phyloP scores from a whole-genome alignment of 2,888 invertebrate genomes.

The Flabesymbios commensalis region DNA sequence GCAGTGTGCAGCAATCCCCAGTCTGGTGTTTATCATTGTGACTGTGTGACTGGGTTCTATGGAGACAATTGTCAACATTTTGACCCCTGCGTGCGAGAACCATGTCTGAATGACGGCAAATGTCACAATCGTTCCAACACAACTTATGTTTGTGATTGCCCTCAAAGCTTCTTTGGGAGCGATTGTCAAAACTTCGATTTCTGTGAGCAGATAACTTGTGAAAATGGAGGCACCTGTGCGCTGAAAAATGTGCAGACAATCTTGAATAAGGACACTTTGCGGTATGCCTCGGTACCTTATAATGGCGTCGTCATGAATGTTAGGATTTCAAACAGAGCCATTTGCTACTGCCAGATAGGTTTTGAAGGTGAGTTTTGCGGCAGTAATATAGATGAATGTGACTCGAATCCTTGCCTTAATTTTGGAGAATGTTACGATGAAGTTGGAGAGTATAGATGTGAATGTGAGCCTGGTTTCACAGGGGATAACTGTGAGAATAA shows the following conservation, averaged over 20 bases:
- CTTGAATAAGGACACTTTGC: constrained; percentile 4
- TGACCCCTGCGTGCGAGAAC: constrained; percentile 31
- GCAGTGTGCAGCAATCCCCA: constrained; percentile 27
- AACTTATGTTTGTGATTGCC: constrained; percentile 35
- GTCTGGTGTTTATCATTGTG: constrained; percentile 31
- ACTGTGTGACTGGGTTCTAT: constrained; percentile 31
- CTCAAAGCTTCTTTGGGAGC: constrained; percentile 27
- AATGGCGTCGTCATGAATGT: constrained; percentile 6
- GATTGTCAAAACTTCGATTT: constrained; percentile 44
- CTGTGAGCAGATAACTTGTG: constrained; percentile 42
- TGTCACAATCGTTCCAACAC: constrained; percentile 33
- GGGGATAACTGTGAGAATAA: constrained; percentile 22
- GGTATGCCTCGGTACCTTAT: not conserved
- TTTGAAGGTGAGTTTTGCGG: constrained; percentile 16
- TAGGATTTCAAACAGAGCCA: constrained; percentile 22
- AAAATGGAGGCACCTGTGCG: constrained; percentile 42
- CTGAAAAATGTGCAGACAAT: constrained; percentile 16
- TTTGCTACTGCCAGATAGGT: constrained; percentile 26
- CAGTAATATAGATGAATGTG: constrained; percentile 23
- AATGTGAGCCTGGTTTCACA: constrained; percentile 12
- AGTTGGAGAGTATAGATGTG: constrained; percentile 9
- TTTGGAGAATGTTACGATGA: constrained; percentile 13
- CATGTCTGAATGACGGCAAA: constrained; percentile 32
- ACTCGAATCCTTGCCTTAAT: constrained; percentile 22
- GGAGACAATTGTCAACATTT: constrained; percentile 30